Percentiles rank a stretch among this genome's conserved stretches.
These are phyloP conservation scores for Aricia agestis DNA, from an alignment of 1,140 invertebrate species.

Conservation along the genomic window DNA sequence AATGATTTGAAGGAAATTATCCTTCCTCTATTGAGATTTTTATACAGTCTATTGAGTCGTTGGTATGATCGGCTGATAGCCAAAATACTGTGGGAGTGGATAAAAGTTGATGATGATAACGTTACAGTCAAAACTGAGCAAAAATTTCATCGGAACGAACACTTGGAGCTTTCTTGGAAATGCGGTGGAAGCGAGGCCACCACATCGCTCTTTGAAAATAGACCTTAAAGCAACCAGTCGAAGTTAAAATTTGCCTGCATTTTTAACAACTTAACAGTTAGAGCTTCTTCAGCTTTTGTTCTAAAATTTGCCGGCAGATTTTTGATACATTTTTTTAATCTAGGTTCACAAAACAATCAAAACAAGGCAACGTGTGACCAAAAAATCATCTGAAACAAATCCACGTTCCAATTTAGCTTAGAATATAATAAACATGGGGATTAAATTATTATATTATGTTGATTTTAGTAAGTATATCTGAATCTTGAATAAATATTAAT, in stretches of 20 bases:
- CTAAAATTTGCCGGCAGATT: background rate
- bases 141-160: conserved; percentile 33
- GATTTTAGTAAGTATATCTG: too few species aligned
- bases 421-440: too few species aligned
- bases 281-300: conserved; percentile 8
- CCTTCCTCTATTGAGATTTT: background rate
- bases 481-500: too few species aligned
- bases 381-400: background rate
- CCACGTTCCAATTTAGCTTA: too few species aligned
- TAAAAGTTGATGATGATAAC: background rate
- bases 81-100: background rate
- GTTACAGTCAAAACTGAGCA: conserved; percentile 28
- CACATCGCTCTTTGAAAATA: background rate
- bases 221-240: background rate
- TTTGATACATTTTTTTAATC: conserved; percentile 11
- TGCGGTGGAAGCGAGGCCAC: conserved; percentile 24
- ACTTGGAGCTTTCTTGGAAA: conserved; percentile 32
- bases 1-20: too few species aligned
- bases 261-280: background rate
- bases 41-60: background rate
- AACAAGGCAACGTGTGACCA: background rate
- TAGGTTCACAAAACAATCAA: background rate
- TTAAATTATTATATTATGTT: too few species aligned
- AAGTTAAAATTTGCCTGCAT: background rate
- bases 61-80: background rate